These are phyloP conservation scores for Hypsopygia costalis DNA, from an alignment of 2,888 invertebrate genomes.

Conservation along the genomic window DNA sequence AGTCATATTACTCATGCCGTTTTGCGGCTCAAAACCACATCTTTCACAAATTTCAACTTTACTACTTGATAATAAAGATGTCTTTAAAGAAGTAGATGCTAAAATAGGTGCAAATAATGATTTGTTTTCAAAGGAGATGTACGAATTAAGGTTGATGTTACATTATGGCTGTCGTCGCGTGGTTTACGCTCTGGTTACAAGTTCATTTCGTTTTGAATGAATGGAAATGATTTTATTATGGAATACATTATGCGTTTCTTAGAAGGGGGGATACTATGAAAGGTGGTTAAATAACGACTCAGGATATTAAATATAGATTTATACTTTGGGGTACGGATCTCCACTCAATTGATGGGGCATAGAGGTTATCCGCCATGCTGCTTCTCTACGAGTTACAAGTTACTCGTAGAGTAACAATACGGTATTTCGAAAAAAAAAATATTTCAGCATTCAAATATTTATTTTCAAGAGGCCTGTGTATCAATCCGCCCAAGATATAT, in stretches of 20 bases:
- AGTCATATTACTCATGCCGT: slow-evolving; percentile 16
- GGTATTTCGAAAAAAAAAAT: too few relatives aligned
- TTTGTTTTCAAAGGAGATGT: slow-evolving; percentile 11
- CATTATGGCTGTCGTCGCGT: slow-evolving; percentile 5
- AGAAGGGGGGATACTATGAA: too few relatives aligned
- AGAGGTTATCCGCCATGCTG: too few relatives aligned
- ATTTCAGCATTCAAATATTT: too few relatives aligned
- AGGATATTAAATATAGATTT: too few relatives aligned
- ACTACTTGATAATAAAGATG: neutral
- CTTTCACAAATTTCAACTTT: neutral
- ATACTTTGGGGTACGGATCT: too few relatives aligned
- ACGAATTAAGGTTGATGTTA: slow-evolving; percentile 16
- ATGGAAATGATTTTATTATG: slow-evolving; percentile 11
- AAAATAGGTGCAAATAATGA: slow-evolving; percentile 2
- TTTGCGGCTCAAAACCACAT: neutral
- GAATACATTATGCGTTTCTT: neutral
- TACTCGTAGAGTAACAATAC: too few relatives aligned
- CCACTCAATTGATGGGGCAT: too few relatives aligned
- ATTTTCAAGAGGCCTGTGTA: too few relatives aligned
- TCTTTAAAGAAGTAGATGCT: neutral
- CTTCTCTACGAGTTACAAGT: too few relatives aligned
- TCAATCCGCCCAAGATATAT: too few relatives aligned
- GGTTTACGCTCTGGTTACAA: slow-evolving; percentile 1
- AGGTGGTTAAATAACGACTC: too few relatives aligned
- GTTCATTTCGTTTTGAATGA: slow-evolving; percentile 12